Evolutionary conservation across 2,888 invertebrate genomes (phyloP).

Genomic region (Hypercompe scribonia): DNA sequence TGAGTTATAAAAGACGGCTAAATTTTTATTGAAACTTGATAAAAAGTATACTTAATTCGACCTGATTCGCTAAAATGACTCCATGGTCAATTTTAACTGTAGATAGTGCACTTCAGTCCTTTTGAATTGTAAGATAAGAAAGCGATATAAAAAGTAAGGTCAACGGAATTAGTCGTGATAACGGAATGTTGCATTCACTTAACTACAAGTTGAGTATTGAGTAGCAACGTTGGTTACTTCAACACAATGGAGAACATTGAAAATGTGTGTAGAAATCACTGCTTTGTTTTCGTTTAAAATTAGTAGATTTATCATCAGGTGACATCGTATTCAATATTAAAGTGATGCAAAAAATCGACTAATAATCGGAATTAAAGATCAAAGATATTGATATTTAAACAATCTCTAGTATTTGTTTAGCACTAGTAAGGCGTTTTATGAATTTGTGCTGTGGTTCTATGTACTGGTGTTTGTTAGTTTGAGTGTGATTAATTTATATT

Average conservation of each 20-base stretch:
- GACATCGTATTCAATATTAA: not conserved
- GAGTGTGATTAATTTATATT: not conserved
- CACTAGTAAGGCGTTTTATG: not conserved
- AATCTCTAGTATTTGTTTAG: not conserved
- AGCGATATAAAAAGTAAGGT: conserved; percentile 30
- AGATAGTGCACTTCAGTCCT: conserved; percentile 11
- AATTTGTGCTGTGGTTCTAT: not conserved
- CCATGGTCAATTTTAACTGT: conserved; percentile 13
- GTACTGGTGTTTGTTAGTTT: not conserved
- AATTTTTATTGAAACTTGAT: not conserved
- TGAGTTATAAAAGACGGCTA: not conserved
- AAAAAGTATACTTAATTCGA: not conserved
- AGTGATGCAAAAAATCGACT: not conserved
- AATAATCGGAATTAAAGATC: not conserved
- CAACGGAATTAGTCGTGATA: conserved; percentile 34
- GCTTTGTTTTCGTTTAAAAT: not conserved
- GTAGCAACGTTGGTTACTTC: conserved; percentile 18
- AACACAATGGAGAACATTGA: conserved; percentile 2
- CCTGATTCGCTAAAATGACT: conserved; percentile 12
- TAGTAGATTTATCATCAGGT: not conserved
- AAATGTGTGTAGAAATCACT: not conserved
- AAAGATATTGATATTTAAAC: no score
- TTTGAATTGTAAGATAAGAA: conserved; percentile 21
- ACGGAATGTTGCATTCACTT: conserved; percentile 27
- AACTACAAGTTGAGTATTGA: conserved; percentile 10